These are phyloP conservation scores for Dicyrtoma fusca DNA, from an alignment of 2,888 invertebrate genomes.

Conservation along the genomic window DNA sequence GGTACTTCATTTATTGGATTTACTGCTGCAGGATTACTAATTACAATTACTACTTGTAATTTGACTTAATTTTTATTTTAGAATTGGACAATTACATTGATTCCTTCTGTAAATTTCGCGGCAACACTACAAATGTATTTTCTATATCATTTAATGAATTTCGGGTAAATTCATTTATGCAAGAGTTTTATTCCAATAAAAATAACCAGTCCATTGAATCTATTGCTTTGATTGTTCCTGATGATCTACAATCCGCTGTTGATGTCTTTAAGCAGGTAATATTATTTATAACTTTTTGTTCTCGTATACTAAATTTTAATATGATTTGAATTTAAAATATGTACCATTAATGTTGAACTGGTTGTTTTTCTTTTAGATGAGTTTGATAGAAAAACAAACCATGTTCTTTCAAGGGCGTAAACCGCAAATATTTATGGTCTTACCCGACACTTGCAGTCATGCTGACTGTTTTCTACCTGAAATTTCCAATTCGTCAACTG, in stretches of 20 bases:
- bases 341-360: no score
- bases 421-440: conserved; percentile 8
- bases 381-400: neutral
- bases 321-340: no score
- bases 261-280: neutral
- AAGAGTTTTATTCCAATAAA: neutral
- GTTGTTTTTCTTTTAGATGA: no score
- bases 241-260: neutral
- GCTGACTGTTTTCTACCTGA: neutral
- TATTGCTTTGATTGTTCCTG: neutral
- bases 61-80: no score
- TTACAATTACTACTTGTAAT: no score
- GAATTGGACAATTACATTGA: no score
- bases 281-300: no score
- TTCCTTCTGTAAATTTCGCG: no score
- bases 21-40: no score
- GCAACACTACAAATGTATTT: no score
- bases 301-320: no score
- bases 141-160: neutral
- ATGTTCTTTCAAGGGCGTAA: neutral
- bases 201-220: neutral
- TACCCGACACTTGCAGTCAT: neutral
- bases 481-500: neutral
- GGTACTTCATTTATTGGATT: no score
- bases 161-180: neutral